These are phyloP conservation scores for Psittacula derbiana DNA, from an alignment of 2,797 vertebrate species.

Conservation along the genomic window DNA sequence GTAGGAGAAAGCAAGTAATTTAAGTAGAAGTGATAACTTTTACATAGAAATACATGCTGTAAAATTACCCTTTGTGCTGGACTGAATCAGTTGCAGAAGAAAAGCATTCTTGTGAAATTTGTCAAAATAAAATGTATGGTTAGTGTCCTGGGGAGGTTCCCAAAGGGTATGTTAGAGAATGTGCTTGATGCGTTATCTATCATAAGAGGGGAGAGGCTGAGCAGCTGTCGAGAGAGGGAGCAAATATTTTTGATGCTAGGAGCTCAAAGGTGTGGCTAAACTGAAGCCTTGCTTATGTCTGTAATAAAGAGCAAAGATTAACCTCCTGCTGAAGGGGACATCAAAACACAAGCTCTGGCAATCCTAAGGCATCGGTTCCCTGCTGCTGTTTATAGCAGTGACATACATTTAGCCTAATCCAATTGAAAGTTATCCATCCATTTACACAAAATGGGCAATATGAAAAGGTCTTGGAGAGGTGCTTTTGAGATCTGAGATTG, in stretches of 20 bases:
- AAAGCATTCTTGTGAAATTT: neutral
- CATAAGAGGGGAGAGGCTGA: neutral
- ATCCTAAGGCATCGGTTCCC: rapidly evolving
- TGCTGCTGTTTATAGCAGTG: neutral
- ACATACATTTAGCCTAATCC: neutral
- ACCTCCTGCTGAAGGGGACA: neutral
- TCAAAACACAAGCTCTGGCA: neutral
- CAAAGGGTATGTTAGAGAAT: neutral
- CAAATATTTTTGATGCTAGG: neutral
- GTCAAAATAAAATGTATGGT: neutral
- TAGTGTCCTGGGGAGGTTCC: neutral
- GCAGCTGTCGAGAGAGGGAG: neutral
- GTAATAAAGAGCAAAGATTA: neutral
- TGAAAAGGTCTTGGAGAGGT: neutral
- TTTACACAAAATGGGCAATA: neutral
- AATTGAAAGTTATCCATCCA: neutral
- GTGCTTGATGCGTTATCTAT: neutral
- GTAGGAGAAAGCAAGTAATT: neutral
- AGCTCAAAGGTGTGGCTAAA: neutral
- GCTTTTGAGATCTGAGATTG: neutral
- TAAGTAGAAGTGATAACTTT: neutral
- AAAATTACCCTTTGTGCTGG: neutral
- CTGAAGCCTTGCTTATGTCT: neutral
- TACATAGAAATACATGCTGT: neutral
- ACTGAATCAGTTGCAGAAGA: neutral